These are phyloP conservation scores for Isurus oxyrinchus DNA, from an alignment of 2,113 vertebrate genomes.

Conservation along the genomic window DNA sequence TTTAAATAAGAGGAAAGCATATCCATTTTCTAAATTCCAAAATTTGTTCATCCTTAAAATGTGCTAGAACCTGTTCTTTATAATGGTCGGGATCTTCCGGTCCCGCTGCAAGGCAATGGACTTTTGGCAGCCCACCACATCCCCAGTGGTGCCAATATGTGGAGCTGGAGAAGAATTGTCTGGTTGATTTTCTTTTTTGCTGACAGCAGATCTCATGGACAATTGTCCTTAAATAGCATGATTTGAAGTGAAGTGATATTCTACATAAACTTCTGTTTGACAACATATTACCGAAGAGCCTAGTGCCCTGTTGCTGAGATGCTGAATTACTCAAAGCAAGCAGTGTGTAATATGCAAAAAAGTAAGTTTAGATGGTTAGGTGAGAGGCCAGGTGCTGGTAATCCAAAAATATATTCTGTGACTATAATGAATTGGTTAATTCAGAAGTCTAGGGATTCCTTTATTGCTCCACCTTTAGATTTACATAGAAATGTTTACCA, in stretches of 20 bases:
- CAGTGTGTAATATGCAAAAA: background rate
- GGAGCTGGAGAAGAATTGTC: too few relatives aligned
- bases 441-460: background rate
- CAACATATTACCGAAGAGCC: too few relatives aligned
- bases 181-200: background rate
- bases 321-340: background rate
- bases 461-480: background rate
- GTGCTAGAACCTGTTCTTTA: background rate
- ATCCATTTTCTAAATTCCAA: background rate
- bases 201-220: background rate
- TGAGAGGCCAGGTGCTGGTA: background rate
- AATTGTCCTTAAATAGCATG: background rate
- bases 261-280: too few relatives aligned
- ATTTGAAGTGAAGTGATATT: background rate
- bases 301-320: background rate
- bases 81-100: too few relatives aligned
- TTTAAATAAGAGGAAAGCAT: background rate
- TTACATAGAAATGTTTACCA: background rate
- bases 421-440: background rate
- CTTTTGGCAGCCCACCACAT: too few relatives aligned
- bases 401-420: background rate
- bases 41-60: background rate
- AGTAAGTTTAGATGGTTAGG: background rate
- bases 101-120: too few relatives aligned
- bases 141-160: too few relatives aligned